Base-by-base conservation (phyloP, 2,888 invertebrate genomes). In the Mesorhabditis sp. region DNA sequence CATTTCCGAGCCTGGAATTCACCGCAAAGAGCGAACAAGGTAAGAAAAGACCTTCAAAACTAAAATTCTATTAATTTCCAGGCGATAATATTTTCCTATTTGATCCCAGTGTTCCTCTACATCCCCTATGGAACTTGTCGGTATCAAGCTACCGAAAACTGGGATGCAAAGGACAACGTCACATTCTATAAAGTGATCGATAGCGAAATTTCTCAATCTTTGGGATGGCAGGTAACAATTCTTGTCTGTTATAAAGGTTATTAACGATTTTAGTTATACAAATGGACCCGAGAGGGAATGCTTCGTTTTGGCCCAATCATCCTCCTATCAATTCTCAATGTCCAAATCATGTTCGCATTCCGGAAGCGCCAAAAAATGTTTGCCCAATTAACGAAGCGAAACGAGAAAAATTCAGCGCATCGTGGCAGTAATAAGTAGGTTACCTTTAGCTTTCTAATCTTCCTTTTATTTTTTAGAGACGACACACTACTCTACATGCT, bases 1-100 rank as follows among this genome's bases (percentile, higher is more conserved):
- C 80, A 80, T 69, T 86, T 86, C 68, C 81, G 86, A 2, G 74
- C 78, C 5, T 86, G 85, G 85, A 86, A 86, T 70, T 82, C 82
- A 10, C 84, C 83, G 3, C 74, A 77, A 66, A 67, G 80, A 67
- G 79, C 79, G 5, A 69, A 71, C 28, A 50, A 50, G 7, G 58
- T 50, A n/a, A 50, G 58, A 50, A 50, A 13, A n/a, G 58, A 2
- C 58, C 2, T 50, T n/a, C 7, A 13, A 10, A 13, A 50, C n/a
- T 50, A 13, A 13, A n/a, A 50, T 1, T 50, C 58, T 13, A 13
- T 13, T 50, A 50, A 13, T 13, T 13, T 50, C n/a, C 74, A 78
- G 61, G 81, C 83, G 4, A 85, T 86, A 44, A 70, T 78, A 42
- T 67, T 82, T 13, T 83, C 85, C 5, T 84, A 83, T 68, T 66